Evolutionary conservation across 2,888 invertebrate species (phyloP).

Genomic region (Periphyllus acericola): DNA sequence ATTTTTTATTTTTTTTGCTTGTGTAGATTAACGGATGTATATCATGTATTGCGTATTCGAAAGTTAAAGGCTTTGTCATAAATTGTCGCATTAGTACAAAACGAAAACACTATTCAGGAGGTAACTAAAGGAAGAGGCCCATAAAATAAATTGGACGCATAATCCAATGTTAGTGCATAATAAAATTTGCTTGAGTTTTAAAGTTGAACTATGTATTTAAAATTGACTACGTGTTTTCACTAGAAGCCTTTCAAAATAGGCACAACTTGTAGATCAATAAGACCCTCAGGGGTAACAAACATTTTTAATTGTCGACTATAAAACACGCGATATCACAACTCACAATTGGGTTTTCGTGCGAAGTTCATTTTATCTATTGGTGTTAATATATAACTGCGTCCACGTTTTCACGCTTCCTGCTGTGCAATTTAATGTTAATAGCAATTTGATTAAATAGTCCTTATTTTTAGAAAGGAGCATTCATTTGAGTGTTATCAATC

Average conservation of each 20-base stretch:
- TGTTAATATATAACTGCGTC: conserved; percentile 2
- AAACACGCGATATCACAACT: conserved; percentile 18
- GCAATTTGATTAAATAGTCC: conserved; percentile 12
- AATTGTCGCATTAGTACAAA: conserved; percentile 11
- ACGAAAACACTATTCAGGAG: conserved; percentile 35
- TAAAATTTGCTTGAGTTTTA: conserved; percentile 25
- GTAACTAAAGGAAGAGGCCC: conserved; percentile 45
- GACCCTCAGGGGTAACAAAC: background rate
- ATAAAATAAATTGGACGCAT: conserved; percentile 52
- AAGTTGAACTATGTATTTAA: conserved; percentile 4
- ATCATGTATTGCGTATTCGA: conserved; percentile 3
- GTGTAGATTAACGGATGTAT: conserved; percentile 30
- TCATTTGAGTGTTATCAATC: background rate
- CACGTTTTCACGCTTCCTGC: background rate
- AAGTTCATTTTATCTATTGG: background rate
- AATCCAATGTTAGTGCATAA: background rate
- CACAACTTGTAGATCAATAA: conserved; percentile 12
- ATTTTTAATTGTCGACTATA: background rate
- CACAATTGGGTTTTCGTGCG: conserved; percentile 13
- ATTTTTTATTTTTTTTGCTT: background rate
- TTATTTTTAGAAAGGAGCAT: background rate
- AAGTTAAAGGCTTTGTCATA: conserved; percentile 30
- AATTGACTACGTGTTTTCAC: background rate
- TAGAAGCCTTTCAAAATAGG: background rate
- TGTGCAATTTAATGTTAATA: conserved; percentile 21